Evolutionary conservation across 2,113 vertebrate species (phyloP), one percentile per base, ranked within the genome.

Genomic region (Cheilinus undulatus): DNA sequence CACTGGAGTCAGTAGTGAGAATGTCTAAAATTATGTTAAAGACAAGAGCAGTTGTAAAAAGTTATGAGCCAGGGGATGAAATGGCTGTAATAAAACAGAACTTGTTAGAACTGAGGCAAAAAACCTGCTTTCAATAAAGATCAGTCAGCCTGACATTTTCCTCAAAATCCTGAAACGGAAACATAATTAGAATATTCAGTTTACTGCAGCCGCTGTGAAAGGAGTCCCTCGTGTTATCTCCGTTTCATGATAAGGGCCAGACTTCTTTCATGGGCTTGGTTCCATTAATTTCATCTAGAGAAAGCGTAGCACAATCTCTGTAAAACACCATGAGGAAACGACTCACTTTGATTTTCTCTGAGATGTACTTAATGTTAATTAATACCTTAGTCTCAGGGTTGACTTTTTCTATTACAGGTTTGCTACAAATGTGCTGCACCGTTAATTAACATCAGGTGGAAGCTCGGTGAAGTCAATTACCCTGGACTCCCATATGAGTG

Each of bases 371-470:
- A 62, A 80, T 73, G 80, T 83, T 89, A 89, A 90, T 91, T 84
- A 91, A 90, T 84, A 81, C 51, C 56, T 76, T 3, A 4, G 64
- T 81, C 64, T 84, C 53, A 76, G 54, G 69, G 30, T 86, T 65
- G 76, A 76, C 65, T 84, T 68, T 61, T 53, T 57, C 43, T 61
- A 38, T 66, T 46, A 53, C 72, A 52, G 52, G 69, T 81, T 77
- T 85, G 75, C 60, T 72, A 69, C 59, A 22, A 64, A 79, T 59
- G 73, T 76, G 70, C 64, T 27, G 57, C 62, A 15, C 72, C 40
- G 76, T 79, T 91, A 88, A 92, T 91, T 90, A 91, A 86, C 82
- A 76, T 73, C 69, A 80, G 70, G 76, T 78, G 76, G 73, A 51
- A 15, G 60, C 87, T 69, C 69, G 68, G 56, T 65, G 54, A 84